Percentiles rank a stretch among this genome's conserved stretches.
Conservation (phyloP, 2,113 vertebrate genomes). For the Rhinolophus ferrumequinum region DNA sequence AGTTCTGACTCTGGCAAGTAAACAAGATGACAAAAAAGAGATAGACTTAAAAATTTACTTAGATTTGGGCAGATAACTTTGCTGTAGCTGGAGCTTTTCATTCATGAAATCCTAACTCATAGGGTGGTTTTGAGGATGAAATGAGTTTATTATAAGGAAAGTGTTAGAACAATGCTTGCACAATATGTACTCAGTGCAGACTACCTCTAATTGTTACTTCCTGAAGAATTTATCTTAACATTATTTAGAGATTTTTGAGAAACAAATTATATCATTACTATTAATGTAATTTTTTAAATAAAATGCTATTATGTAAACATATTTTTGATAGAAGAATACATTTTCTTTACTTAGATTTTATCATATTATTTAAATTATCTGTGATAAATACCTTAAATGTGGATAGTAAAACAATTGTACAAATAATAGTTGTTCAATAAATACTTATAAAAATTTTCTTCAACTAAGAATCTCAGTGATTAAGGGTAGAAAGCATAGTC, state of each 20-base stretch:
- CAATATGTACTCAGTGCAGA: background rate
- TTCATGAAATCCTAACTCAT: background rate
- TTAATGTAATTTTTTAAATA: background rate
- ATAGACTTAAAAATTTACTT: background rate
- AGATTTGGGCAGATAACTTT: background rate
- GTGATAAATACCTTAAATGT: background rate
- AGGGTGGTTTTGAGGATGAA: background rate
- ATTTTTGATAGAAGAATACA: background rate
- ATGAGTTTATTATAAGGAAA: background rate
- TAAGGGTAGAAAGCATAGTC: background rate
- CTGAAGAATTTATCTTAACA: background rate
- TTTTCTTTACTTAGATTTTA: background rate
- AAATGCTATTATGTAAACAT: background rate
- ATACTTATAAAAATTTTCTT: background rate
- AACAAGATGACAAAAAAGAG: background rate
- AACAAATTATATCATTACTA: background rate
- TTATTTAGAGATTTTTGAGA: background rate
- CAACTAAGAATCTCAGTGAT: background rate
- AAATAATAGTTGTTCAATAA: background rate
- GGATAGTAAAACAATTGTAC: background rate
- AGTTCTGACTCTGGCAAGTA: background rate
- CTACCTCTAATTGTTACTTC: background rate
- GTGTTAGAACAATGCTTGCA: background rate
- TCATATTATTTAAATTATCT: slow-evolving; percentile 7
- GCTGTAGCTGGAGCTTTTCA: background rate